Evolutionary conservation across 2,888 invertebrate genomes (phyloP).

Genomic region (Mystacides longicornis): DNA sequence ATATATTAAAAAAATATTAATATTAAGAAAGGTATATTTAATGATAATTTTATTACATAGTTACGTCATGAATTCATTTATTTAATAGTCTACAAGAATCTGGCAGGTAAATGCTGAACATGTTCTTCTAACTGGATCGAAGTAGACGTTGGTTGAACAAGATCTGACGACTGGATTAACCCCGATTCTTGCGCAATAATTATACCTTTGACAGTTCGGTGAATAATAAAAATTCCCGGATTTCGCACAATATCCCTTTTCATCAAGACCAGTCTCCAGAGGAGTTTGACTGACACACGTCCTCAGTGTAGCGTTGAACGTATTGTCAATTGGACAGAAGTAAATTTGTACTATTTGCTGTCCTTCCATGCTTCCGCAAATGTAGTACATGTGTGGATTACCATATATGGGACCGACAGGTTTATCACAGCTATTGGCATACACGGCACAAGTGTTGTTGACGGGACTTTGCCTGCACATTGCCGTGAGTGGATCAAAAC

Average conservation of each 20-base stretch:
- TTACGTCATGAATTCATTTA: too few species aligned
- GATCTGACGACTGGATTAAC: background rate
- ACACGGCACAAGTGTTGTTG: slow-evolving; percentile 4
- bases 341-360: background rate
- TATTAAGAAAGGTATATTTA: too few species aligned
- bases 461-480: slow-evolving; percentile 6
- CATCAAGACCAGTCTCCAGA: background rate
- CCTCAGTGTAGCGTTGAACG: background rate
- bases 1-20: too few species aligned
- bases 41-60: too few species aligned
- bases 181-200: background rate
- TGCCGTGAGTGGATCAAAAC: slow-evolving; percentile 10
- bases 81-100: too few species aligned
- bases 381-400: background rate
- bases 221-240: background rate
- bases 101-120: background rate
- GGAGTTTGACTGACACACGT: background rate
- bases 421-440: background rate
- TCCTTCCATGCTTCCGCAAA: background rate
- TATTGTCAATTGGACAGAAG: background rate
- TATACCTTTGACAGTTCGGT: background rate
- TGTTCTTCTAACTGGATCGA: background rate
- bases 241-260: background rate
- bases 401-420: background rate
- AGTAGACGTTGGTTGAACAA: background rate